Conservation (phyloP, 53 echinoderm and acorn worm genomes). For the Henricia sp. region DNA sequence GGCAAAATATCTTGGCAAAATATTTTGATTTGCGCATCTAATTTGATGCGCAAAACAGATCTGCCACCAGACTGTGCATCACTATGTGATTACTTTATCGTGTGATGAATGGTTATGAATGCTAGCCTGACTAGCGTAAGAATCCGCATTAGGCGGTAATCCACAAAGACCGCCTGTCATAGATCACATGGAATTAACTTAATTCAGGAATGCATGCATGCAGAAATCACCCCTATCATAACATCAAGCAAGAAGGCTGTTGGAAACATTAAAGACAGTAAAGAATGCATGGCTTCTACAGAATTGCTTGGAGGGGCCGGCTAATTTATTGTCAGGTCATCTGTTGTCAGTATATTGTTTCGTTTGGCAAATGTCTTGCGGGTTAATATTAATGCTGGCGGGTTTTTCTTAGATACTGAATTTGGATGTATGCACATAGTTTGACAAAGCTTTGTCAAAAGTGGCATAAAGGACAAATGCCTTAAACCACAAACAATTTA, state of each 20-base stretch:
- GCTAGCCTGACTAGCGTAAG: no score
- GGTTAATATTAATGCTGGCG: not conserved
- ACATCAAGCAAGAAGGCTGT: conserved; percentile 5
- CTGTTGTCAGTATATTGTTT: conserved; percentile 24
- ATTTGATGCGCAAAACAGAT: no score
- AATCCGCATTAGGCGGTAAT: conserved; percentile 33
- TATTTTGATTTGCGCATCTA: no score
- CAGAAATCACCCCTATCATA: conserved; percentile 6
- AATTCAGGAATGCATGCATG: conserved; percentile 5
- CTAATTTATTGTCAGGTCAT: conserved; percentile 8
- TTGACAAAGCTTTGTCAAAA: no score
- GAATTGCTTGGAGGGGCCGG: not conserved
- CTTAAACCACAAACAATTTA: no score
- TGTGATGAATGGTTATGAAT: no score
- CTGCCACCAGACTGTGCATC: no score
- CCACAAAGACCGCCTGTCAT: conserved; percentile 1
- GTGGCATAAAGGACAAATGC: no score
- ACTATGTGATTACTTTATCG: no score
- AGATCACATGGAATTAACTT: conserved; percentile 12
- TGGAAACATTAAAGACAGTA: conserved; percentile 14
- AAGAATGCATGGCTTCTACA: not conserved
- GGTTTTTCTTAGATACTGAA: not conserved
- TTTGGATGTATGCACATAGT: no score
- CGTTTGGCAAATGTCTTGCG: not conserved
- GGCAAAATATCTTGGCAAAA: no score